A percentile compares a stretch with the other conserved stretches of the same genome.
phyloP scores from a whole-genome alignment of 2,888 invertebrate genomes.

The Synergus gifuensis region DNA sequence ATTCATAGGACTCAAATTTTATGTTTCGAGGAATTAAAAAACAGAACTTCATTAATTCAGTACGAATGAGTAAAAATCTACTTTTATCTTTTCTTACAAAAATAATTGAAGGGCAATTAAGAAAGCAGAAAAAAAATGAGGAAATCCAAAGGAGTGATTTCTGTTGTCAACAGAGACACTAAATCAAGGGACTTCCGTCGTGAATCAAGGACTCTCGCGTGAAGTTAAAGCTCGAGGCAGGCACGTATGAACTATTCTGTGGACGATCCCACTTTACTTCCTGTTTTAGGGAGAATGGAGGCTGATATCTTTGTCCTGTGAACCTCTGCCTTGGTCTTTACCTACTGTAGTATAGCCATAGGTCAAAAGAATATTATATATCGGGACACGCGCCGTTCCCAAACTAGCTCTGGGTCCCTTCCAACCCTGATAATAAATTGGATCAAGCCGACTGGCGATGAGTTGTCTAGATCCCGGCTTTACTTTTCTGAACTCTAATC shows the following conservation, averaged over 20 bases:
- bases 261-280: conserved; percentile 46
- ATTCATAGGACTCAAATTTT: too few species aligned
- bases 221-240: conserved; percentile 48
- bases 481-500: conserved; percentile 74
- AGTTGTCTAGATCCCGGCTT: conserved; percentile 73
- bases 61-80: neutral
- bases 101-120: conserved; percentile 59
- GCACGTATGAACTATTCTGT: conserved; percentile 45
- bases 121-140: conserved; percentile 44
- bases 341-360: neutral
- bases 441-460: conserved; percentile 74
- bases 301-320: conserved; percentile 54
- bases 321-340: conserved; percentile 32
- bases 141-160: conserved; percentile 54
- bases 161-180: conserved; percentile 51
- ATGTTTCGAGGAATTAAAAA: too few species aligned
- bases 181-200: conserved; percentile 58
- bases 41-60: too few species aligned
- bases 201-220: conserved; percentile 52
- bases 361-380: conserved; percentile 48
- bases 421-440: conserved; percentile 73
- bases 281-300: conserved; percentile 48
- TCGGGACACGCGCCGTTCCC: conserved; percentile 50
- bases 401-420: conserved; percentile 53
- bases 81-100: conserved; percentile 27